phyloP scores from a whole-genome alignment of 1,140 invertebrate genomes.

The Hyles euphorbiae region DNA sequence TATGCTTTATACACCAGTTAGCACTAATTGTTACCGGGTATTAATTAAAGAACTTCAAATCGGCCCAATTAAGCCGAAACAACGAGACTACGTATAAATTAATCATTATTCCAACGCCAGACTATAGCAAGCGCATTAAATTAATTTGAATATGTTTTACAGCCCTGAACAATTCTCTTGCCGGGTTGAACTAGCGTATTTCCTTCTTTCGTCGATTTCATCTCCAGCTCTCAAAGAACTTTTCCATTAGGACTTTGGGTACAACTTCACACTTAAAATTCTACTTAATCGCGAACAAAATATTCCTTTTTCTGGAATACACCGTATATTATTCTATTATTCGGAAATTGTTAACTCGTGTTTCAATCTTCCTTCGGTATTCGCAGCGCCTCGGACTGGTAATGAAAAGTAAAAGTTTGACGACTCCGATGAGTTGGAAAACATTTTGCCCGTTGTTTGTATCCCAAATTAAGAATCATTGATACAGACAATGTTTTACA shows the following conservation, averaged over 20 bases:
- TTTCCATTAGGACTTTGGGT: slow-evolving; percentile 46
- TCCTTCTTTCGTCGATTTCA: slow-evolving; percentile 34
- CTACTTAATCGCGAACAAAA: slow-evolving; percentile 47
- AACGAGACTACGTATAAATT: neutral
- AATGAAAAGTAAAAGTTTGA: slow-evolving; percentile 9
- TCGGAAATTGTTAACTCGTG: slow-evolving; percentile 23
- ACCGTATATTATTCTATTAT: slow-evolving; percentile 27
- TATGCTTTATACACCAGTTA: no score
- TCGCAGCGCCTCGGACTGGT: neutral
- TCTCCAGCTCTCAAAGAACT: slow-evolving; percentile 39
- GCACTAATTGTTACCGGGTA: no score
- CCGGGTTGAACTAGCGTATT: slow-evolving; percentile 33
- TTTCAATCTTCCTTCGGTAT: slow-evolving; percentile 7
- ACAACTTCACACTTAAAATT: slow-evolving; percentile 46
- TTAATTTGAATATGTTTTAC: slow-evolving; percentile 32
- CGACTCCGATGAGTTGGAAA: neutral
- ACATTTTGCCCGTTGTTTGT: slow-evolving; percentile 1
- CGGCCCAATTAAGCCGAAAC: no score
- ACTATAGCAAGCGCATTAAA: slow-evolving; percentile 1
- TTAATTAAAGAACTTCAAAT: no score
- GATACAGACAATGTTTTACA: neutral
- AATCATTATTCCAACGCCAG: slow-evolving; percentile 4
- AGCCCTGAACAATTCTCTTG: slow-evolving; percentile 31
- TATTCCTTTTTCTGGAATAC: slow-evolving; percentile 37
- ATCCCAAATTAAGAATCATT: neutral